phyloP scores from a whole-genome alignment of 2,113 vertebrate genomes.

The Cheilinus undulatus region DNA sequence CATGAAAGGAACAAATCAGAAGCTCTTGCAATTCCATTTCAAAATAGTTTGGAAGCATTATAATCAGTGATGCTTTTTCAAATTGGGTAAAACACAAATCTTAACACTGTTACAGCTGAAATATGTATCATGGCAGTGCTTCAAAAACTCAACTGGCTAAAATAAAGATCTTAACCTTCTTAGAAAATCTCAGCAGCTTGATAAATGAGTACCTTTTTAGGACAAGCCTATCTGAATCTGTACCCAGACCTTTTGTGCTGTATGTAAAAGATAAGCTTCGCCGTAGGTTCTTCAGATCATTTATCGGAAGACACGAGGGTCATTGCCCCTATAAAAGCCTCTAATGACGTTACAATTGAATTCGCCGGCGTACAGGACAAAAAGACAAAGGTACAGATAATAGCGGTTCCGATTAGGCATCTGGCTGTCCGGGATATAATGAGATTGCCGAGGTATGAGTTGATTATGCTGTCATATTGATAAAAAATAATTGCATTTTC shows the following conservation, averaged over 20 bases:
- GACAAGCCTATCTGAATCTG: slow-evolving; percentile 18
- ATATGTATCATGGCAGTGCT: slow-evolving; percentile 3
- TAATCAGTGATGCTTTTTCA: background rate
- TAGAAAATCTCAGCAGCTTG: background rate
- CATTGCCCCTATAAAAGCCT: slow-evolving; percentile 52
- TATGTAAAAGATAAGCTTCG: slow-evolving; percentile 41
- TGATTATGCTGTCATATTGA: slow-evolving; percentile 72
- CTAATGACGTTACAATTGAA: slow-evolving; percentile 77
- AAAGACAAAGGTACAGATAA: slow-evolving; percentile 71
- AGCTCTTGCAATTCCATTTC: slow-evolving; percentile 9
- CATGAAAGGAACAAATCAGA: background rate
- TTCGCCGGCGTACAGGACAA: slow-evolving; percentile 55
- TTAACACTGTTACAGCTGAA: background rate
- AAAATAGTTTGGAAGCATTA: background rate
- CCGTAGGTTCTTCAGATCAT: slow-evolving; percentile 33
- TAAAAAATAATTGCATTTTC: slow-evolving; percentile 73
- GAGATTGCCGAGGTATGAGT: slow-evolving; percentile 71
- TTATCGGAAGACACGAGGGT: slow-evolving; percentile 62
- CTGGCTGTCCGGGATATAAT: slow-evolving; percentile 63
- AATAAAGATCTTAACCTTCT: background rate
- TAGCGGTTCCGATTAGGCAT: slow-evolving; percentile 65
- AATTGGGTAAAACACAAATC: slow-evolving; percentile 14
- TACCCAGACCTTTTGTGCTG: slow-evolving; percentile 35
- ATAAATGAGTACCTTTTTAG: slow-evolving; percentile 37
- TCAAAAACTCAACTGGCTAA: background rate